Conservation (phyloP, 2,888 invertebrate genomes). For the Calameuta pallipes region DNA sequence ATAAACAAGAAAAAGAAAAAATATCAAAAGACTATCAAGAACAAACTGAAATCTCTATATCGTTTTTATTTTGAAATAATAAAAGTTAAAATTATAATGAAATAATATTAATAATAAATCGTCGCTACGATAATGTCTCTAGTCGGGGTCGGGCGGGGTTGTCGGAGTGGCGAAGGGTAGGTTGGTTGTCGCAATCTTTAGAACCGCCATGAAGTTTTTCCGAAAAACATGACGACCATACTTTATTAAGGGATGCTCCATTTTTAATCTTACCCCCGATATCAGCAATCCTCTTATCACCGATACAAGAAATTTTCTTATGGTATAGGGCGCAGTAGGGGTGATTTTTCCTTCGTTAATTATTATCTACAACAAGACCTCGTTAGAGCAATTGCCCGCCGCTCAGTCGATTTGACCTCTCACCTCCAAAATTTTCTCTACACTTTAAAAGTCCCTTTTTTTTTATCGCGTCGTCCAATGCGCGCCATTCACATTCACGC, state of each 20-base stretch:
- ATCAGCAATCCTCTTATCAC: not conserved
- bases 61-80: slow-evolving; percentile 63
- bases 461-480: not conserved
- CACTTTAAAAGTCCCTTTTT: not conserved
- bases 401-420: not conserved
- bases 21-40: slow-evolving; percentile 29
- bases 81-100: slow-evolving; percentile 62
- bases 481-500: slow-evolving; percentile 8
- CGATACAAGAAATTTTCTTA: not conserved
- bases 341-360: slow-evolving; percentile 1
- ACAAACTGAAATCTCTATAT: slow-evolving; percentile 57
- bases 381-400: not conserved
- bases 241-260: not conserved
- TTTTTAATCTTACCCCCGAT: not conserved
- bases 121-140: slow-evolving; percentile 41
- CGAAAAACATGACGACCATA: not conserved
- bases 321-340: not conserved
- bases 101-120: slow-evolving; percentile 54
- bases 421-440: not conserved
- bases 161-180: not conserved
- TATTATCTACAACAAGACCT: slow-evolving; percentile 11
- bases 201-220: not conserved
- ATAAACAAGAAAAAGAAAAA: slow-evolving; percentile 26
- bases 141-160: slow-evolving; percentile 10
- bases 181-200: not conserved